Evolutionary conservation across 1,140 invertebrate species (phyloP).

Genomic region (Diabrotica virgifera): DNA sequence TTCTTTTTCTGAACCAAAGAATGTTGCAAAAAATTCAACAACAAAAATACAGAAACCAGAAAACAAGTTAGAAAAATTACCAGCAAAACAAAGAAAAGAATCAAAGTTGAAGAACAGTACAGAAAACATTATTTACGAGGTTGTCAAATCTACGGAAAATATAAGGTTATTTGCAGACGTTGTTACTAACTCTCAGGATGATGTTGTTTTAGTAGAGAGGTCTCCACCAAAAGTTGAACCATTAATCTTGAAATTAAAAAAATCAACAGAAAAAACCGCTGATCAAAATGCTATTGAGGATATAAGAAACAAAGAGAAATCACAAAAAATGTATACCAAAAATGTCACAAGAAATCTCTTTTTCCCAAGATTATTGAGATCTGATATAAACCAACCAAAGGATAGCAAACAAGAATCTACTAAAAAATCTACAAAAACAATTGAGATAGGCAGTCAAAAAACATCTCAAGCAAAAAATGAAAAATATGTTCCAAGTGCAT

Average conservation of each 20-base stretch:
- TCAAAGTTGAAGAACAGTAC: background rate
- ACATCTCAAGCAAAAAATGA: background rate
- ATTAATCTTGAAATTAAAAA: slow-evolving; percentile 7
- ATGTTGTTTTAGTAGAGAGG: background rate
- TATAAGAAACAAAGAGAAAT: slow-evolving; percentile 1
- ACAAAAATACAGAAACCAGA: background rate
- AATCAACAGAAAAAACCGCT: slow-evolving; percentile 8
- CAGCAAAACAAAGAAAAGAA: background rate
- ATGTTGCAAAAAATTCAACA: background rate
- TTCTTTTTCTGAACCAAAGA: background rate
- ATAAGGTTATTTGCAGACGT: background rate
- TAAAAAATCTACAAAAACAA: background rate
- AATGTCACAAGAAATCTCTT: background rate
- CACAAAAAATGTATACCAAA: background rate
- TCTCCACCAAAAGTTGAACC: slow-evolving; percentile 16
- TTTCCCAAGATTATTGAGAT: slow-evolving; percentile 7
- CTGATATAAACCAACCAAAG: slow-evolving; percentile 10
- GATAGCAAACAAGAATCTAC: background rate
- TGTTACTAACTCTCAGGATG: background rate
- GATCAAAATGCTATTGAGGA: background rate
- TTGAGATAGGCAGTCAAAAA: background rate
- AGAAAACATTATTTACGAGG: slow-evolving; percentile 15
- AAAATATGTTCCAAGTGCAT: background rate
- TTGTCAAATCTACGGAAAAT: slow-evolving; percentile 3
- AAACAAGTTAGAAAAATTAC: background rate